These are phyloP conservation scores for Corythornis vintsioides DNA, from an alignment of 2,113 vertebrate genomes.

Conservation along the genomic window DNA sequence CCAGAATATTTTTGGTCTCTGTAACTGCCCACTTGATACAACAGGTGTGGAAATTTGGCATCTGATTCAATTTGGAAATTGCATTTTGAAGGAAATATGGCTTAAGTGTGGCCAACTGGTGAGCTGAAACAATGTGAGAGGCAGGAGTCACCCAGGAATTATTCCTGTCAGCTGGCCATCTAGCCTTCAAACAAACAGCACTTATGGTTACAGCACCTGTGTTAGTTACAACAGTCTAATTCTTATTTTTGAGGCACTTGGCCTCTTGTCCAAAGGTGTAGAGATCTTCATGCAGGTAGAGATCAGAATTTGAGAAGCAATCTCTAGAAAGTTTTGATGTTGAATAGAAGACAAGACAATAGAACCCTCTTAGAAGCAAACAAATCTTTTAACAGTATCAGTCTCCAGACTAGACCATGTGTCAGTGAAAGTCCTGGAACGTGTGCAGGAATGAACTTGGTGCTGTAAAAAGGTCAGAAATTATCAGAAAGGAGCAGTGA, in stretches of 20 bases:
- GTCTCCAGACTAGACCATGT: not conserved
- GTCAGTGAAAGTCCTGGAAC: not conserved
- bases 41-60: not conserved
- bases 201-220: not conserved
- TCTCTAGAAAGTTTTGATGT: not conserved
- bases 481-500: not conserved
- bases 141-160: not conserved
- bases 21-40: not conserved
- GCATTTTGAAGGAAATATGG: not conserved
- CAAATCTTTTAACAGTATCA: not conserved
- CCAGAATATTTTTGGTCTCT: not conserved
- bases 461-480: not conserved
- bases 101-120: not conserved
- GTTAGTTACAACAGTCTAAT: not conserved
- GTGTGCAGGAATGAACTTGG: fast-evolving
- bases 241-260: not conserved
- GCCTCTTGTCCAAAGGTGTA: not conserved
- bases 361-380: not conserved
- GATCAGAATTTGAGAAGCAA: not conserved
- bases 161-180: not conserved
- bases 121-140: not conserved
- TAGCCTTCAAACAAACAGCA: not conserved
- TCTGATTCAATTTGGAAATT: not conserved
- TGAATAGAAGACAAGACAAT: not conserved
- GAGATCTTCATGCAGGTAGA: not conserved